Conservation (phyloP, 2,113 vertebrate species). For the Engraulis encrasicolus region DNA sequence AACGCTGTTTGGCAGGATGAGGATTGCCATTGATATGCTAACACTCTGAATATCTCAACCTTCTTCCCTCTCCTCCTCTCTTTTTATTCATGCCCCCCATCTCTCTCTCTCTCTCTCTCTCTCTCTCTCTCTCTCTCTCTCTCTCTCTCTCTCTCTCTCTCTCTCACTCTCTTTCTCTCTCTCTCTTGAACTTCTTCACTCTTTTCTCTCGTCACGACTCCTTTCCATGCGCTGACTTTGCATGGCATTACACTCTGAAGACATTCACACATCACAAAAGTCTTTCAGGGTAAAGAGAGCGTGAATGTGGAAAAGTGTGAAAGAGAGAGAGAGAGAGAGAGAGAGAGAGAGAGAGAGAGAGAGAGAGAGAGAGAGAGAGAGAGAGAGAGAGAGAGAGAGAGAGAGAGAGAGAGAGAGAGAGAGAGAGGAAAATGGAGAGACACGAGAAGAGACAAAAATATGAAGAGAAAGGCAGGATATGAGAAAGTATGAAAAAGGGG, state of each 20-base stretch:
- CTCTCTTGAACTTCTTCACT: not conserved
- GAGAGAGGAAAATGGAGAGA: not conserved
- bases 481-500: not conserved
- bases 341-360: not conserved
- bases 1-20: conserved; percentile 9
- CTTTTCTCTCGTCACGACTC: not conserved
- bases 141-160: not conserved
- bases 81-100: too few relatives aligned
- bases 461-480: conserved; percentile 7
- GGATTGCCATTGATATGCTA: conserved; percentile 11
- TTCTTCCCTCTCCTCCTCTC: not conserved
- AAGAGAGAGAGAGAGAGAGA: not conserved
- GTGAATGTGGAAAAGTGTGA: not conserved
- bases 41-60: not conserved
- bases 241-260: not conserved
- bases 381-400: not conserved
- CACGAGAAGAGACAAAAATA: not conserved
- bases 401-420: not conserved
- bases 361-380: not conserved
- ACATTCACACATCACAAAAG: conserved; percentile 7
- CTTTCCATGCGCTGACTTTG: not conserved
- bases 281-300: conserved; percentile 21
- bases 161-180: not conserved
- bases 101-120: too few relatives aligned
- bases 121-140: not conserved